Conservation (phyloP, 2,888 invertebrate genomes). For the Malthinus seriepunctatus region DNA sequence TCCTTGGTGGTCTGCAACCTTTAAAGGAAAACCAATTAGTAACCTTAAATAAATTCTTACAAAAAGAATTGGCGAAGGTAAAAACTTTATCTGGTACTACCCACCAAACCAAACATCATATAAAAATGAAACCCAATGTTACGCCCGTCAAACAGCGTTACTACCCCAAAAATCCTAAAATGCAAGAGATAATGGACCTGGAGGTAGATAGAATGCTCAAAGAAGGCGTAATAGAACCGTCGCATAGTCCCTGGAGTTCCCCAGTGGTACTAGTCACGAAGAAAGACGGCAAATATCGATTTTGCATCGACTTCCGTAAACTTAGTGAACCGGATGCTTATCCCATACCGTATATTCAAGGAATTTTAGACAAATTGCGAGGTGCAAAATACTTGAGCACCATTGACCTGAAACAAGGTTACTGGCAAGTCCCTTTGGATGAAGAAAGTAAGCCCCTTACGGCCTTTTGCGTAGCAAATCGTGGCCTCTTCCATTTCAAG, state of each 20-base stretch:
- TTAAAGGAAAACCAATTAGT: too few relatives aligned
- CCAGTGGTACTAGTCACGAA: slow-evolving; percentile 17
- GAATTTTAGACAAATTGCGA: slow-evolving; percentile 22
- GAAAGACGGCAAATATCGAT: too few relatives aligned
- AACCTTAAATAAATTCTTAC: too few relatives aligned
- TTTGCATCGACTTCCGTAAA: slow-evolving; percentile 37
- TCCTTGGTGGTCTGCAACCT: too few relatives aligned
- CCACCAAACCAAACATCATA: not conserved
- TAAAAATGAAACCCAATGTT: not conserved
- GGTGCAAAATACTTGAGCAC: slow-evolving; percentile 32
- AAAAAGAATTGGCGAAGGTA: not conserved
- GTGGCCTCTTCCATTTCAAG: slow-evolving; percentile 21
- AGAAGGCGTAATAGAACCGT: slow-evolving; percentile 5
- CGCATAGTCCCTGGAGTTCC: slow-evolving; percentile 15
- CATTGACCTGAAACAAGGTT: slow-evolving; percentile 35
- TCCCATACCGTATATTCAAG: slow-evolving; percentile 23
- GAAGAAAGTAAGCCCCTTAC: slow-evolving; percentile 28
- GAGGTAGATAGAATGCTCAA: slow-evolving; percentile 17
- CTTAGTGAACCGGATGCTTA: slow-evolving; percentile 33
- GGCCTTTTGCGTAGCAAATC: slow-evolving; percentile 36
- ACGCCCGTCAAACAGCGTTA: slow-evolving; percentile 1
- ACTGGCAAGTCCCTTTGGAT: slow-evolving; percentile 36
- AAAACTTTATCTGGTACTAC: not conserved
- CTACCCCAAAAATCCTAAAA: not conserved
- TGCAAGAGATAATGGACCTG: not conserved